Evolutionary conservation across 2,888 invertebrate species (phyloP).

Genomic region (Lithophane semibrunnea): DNA sequence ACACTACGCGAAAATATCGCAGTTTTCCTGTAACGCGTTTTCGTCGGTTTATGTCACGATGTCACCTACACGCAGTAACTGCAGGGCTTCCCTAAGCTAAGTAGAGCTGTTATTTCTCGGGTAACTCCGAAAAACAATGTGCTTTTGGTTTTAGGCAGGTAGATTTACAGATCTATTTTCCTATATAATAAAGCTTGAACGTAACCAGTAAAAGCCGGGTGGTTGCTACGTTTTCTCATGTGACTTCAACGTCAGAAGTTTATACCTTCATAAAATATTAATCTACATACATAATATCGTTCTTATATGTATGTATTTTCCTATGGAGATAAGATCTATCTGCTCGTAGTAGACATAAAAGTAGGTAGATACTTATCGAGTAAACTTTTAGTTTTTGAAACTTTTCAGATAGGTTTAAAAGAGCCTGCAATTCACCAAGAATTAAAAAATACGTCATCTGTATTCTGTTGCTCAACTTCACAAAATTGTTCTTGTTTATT

Average conservation of each 20-base stretch:
- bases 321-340: constrained; percentile 1
- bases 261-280: background rate
- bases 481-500: constrained; percentile 26
- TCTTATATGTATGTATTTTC: background rate
- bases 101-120: constrained; percentile 9
- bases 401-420: background rate
- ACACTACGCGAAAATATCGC: constrained; percentile 22
- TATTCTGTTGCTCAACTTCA: background rate
- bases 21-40: constrained; percentile 40
- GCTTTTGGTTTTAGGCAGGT: background rate
- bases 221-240: constrained; percentile 7
- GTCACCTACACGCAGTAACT: background rate
- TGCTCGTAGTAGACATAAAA: background rate
- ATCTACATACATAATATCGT: background rate
- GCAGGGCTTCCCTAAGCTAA: constrained; percentile 8
- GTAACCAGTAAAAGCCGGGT: constrained; percentile 9
- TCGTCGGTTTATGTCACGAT: background rate
- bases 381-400: background rate
- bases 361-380: background rate
- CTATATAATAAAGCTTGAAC: background rate
- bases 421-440: background rate
- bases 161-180: constrained; percentile 2
- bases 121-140: constrained; percentile 17
- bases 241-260: constrained; percentile 21
- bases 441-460: background rate